A percentile compares a stretch with the other conserved stretches of the same genome.
phyloP scores from a whole-genome alignment of 2,113 vertebrate genomes.

The Fulica atra region DNA sequence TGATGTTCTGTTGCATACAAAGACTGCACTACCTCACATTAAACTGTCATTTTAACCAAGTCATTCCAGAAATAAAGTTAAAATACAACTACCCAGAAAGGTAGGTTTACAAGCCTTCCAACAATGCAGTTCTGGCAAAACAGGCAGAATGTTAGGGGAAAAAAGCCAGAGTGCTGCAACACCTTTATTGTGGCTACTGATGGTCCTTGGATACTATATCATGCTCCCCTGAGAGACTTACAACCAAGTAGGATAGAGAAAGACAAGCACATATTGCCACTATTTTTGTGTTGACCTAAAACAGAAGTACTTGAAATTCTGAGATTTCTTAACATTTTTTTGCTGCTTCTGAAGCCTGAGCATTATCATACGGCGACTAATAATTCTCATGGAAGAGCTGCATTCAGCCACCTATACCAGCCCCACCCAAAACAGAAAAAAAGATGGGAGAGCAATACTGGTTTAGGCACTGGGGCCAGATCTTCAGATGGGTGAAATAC shows the following conservation, averaged over 20 bases:
- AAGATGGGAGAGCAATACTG: not conserved
- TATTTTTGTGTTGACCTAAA: not conserved
- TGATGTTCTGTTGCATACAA: not conserved
- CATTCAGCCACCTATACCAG: not conserved
- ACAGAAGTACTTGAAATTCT: not conserved
- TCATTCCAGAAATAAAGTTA: not conserved
- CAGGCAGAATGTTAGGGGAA: not conserved
- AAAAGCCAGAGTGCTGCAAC: not conserved
- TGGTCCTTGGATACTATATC: too few relatives aligned
- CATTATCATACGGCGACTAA: not conserved
- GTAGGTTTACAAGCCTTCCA: not conserved
- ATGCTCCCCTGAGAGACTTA: not conserved
- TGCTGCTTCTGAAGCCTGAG: not conserved
- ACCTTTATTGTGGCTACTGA: too few relatives aligned
- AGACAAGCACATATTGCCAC: not conserved
- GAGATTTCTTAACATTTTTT: not conserved
- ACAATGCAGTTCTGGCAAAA: not conserved
- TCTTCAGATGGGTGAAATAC: not conserved
- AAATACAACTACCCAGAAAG: not conserved
- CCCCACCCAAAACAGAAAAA: not conserved
- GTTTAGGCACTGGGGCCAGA: not conserved
- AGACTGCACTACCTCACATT: not conserved
- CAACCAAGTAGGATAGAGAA: not conserved
- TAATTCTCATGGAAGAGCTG: not conserved
- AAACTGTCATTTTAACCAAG: not conserved